Base-by-base conservation (phyloP, 2,797 vertebrate genomes). In the Amniataba percoides region DNA sequence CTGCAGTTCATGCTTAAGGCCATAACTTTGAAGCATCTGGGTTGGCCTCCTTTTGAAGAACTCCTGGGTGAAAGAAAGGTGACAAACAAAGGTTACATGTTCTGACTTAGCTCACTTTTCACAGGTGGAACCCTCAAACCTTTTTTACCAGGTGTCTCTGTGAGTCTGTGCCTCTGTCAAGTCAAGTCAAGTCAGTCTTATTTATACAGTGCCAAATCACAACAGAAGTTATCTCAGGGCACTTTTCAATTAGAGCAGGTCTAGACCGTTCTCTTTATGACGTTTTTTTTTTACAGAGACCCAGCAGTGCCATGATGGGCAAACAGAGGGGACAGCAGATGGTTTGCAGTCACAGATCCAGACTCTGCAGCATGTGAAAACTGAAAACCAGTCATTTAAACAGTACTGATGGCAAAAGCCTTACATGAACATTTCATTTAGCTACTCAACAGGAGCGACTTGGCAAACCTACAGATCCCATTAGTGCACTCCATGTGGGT, bases 401-500 rank as follows among this genome's bases (percentile, higher is more conserved):
- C 39, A 77, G 45, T 77, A 60, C 39, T 63, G 46, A 77, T 74
- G 52, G 39, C 63, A 70, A 71, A 77, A 77, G 49, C 56, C 73
- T 71, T 58, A 62, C 55, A 77, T 76, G 57, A 72, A 71, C 46
- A 85, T 72, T 21, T 78, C 36, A 80, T 86, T 64, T 59, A 57
- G 61, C 52, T 68, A 25, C 57, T 62, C 77, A 25, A 74, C 40
- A 55, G 18, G 61, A 83, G 42, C 55, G 64, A 77, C 80, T 77
- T 74, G 56, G 52, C 31, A 59, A 53, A 25, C 56, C 55, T 40
- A 64, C 19, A 59, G 21, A 45, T 25, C 69, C 48, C 71, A 75
- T 75, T 42, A 69, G 67, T 45, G 18, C 34, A 42, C 40, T 74
- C 46, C 13, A 40, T 2, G 6, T 66, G 21, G 42, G 13, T 53